Conservation (phyloP, 2,113 vertebrate genomes). For the Equus przewalskii region DNA sequence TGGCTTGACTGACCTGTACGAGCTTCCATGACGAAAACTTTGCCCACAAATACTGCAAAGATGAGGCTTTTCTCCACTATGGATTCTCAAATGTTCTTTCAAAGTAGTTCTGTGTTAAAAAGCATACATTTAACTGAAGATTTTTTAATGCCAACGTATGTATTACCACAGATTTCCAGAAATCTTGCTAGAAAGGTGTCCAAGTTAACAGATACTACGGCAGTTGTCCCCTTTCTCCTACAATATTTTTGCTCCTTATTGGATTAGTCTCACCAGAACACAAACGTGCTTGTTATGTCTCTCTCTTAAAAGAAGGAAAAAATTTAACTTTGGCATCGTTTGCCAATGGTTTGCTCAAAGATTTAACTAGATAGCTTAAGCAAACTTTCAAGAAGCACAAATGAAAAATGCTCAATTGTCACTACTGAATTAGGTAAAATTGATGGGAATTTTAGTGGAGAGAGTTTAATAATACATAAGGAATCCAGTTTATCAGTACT, state of each 20-base stretch:
- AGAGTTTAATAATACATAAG: neutral
- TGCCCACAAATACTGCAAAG: conserved; percentile 99
- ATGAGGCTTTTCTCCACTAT: conserved; percentile 99
- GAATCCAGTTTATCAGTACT: neutral
- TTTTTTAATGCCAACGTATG: neutral
- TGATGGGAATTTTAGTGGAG: neutral
- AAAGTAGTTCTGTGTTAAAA: conserved; percentile 93
- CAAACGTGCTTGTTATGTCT: neutral
- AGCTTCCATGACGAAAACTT: conserved; percentile 98
- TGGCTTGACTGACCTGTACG: conserved; percentile 92
- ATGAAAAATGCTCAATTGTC: neutral
- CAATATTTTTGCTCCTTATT: neutral
- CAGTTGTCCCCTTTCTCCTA: neutral
- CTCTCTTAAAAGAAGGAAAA: neutral
- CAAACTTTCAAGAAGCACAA: neutral
- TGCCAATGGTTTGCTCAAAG: neutral
- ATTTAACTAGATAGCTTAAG: neutral
- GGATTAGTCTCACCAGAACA: neutral
- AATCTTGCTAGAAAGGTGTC: neutral
- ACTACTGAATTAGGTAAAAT: neutral
- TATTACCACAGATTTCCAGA: neutral
- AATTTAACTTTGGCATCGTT: neutral
- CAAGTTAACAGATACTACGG: neutral
- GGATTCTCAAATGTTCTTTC: conserved; percentile 97
- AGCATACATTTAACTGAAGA: neutral